phyloP scores from a whole-genome alignment of 2,113 vertebrate genomes.

The Lepus americanus region DNA sequence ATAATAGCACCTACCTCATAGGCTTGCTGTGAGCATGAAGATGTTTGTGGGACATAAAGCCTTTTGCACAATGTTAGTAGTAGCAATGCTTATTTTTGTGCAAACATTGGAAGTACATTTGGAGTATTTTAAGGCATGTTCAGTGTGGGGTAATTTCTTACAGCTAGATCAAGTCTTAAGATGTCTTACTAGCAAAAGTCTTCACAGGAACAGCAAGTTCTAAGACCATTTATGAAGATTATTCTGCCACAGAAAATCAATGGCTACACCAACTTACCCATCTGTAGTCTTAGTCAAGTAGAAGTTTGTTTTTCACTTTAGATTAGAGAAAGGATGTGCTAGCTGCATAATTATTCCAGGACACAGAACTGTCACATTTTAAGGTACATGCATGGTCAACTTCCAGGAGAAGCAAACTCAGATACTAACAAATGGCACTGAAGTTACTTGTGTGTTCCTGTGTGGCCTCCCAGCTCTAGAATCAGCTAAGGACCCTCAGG shows the following conservation, averaged over 20 bases:
- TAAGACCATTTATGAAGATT: background rate
- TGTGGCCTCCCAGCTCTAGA: background rate
- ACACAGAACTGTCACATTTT: background rate
- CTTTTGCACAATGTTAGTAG: background rate
- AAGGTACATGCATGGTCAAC: background rate
- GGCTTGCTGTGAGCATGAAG: background rate
- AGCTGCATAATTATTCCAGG: background rate
- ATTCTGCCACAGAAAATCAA: background rate
- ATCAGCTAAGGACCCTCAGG: background rate
- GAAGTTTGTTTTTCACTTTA: background rate
- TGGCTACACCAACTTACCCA: background rate
- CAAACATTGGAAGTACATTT: background rate
- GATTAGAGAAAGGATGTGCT: background rate
- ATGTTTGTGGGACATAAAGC: background rate
- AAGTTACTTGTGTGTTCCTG: background rate
- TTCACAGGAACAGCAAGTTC: background rate
- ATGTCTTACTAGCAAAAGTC: too few species aligned
- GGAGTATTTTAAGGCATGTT: background rate
- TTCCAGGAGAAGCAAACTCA: background rate
- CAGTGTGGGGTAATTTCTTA: background rate
- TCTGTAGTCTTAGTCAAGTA: background rate
- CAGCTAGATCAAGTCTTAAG: background rate
- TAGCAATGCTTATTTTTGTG: background rate
- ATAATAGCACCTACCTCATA: background rate
- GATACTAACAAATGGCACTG: background rate